A percentile compares a stretch with the other conserved stretches of the same genome.
Evolutionary conservation across 2,113 vertebrate species (phyloP).

Genomic region (Chinchilla lanigera): DNA sequence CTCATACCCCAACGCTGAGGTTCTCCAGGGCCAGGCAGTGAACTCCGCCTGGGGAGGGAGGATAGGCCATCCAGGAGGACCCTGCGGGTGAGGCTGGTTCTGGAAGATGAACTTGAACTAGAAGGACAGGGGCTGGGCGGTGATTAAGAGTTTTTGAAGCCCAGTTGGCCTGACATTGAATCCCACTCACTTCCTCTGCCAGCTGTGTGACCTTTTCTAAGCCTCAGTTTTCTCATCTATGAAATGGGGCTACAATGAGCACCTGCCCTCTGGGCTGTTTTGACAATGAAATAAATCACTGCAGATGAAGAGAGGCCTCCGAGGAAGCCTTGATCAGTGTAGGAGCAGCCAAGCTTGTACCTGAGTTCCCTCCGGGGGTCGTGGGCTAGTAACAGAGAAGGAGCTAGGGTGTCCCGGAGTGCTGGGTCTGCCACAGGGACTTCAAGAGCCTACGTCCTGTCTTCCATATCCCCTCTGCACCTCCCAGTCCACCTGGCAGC

Average conservation of each 20-base stretch:
- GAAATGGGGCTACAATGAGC: background rate
- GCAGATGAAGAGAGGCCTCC: background rate
- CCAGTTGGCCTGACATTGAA: accelerated
- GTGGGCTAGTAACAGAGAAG: background rate
- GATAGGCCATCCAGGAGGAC: background rate
- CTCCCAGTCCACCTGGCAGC: background rate
- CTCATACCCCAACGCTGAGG: background rate
- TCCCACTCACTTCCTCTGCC: background rate
- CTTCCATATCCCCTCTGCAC: background rate
- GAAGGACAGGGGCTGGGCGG: background rate
- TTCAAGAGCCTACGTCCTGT: background rate
- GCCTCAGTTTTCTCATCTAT: background rate
- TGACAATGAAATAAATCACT: background rate
- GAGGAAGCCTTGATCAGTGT: background rate
- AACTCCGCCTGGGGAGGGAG: background rate
- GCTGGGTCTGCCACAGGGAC: background rate
- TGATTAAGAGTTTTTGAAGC: background rate
- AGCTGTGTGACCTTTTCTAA: background rate
- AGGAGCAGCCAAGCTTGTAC: background rate
- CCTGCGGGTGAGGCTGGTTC: background rate
- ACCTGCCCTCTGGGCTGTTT: background rate
- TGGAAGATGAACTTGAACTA: background rate
- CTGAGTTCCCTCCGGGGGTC: background rate
- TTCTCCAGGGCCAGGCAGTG: background rate
- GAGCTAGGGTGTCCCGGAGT: background rate